Evolutionary conservation across 64 coral and sea anemone species (phyloP).

Genomic region (Orbicella faveolata): DNA sequence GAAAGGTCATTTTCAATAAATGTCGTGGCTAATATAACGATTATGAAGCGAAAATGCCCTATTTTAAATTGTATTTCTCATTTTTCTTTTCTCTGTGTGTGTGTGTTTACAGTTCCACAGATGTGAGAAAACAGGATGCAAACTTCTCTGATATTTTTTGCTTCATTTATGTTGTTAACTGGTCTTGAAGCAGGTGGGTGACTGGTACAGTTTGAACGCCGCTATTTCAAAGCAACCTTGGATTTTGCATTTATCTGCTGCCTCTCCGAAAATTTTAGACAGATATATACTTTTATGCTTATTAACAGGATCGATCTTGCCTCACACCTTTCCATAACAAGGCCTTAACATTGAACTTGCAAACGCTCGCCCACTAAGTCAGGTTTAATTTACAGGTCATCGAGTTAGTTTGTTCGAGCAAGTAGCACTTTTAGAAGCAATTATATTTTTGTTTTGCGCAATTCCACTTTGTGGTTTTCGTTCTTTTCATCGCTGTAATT

Average conservation of each 20-base stretch:
- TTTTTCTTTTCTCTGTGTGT: neutral
- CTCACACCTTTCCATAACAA: neutral
- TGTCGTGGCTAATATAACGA: neutral
- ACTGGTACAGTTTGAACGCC: neutral
- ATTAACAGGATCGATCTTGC: neutral
- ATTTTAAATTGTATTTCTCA: neutral
- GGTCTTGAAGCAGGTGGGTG: constrained; percentile 27
- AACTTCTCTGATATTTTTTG: constrained; percentile 9
- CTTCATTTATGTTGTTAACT: constrained; percentile 14
- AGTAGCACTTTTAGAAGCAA: too few species aligned
- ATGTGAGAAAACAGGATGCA: constrained; percentile 45
- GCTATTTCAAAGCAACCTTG: neutral
- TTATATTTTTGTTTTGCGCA: too few species aligned
- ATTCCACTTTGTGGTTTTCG: too few species aligned
- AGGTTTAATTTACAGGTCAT: too few species aligned
- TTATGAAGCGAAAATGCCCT: neutral
- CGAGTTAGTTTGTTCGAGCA: too few species aligned
- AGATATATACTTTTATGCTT: neutral
- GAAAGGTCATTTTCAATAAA: neutral
- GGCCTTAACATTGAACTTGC: too few species aligned
- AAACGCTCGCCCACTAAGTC: too few species aligned
- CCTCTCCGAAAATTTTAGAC: neutral
- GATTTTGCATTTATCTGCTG: neutral
- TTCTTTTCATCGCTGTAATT: too few species aligned
- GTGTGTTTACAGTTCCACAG: neutral